Evolutionary conservation across 2,888 invertebrate genomes (phyloP).

Genomic region (Lucinisca nassula): DNA sequence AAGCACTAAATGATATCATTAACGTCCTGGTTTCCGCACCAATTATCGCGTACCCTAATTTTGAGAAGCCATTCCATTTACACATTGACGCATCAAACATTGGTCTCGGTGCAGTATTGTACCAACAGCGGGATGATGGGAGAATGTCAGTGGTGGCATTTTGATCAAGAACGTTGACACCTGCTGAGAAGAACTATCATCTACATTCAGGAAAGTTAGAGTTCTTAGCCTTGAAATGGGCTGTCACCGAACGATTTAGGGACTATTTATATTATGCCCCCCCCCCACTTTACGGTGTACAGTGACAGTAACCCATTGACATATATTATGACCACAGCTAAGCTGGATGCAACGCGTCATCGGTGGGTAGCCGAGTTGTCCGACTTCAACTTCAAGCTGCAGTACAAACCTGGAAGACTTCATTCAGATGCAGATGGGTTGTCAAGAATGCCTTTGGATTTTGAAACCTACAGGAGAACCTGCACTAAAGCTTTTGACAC

Average conservation of each 20-base stretch:
- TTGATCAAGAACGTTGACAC: slow-evolving; percentile 24
- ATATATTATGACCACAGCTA: slow-evolving; percentile 47
- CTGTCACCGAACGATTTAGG: too few species aligned
- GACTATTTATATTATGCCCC: slow-evolving; percentile 68
- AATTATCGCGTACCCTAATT: slow-evolving; percentile 28
- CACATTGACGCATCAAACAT: slow-evolving; percentile 8
- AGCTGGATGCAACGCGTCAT: neutral
- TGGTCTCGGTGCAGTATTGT: slow-evolving; percentile 18
- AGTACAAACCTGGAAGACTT: slow-evolving; percentile 19
- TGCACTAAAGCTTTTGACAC: neutral
- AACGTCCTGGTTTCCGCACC: too few species aligned
- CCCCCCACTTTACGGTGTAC: slow-evolving; percentile 47
- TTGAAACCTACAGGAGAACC: neutral
- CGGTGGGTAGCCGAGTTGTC: slow-evolving; percentile 4
- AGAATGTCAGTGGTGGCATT: neutral
- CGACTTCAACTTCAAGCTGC: slow-evolving; percentile 7
- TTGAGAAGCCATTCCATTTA: slow-evolving; percentile 27
- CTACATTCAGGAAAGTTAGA: slow-evolving; percentile 66
- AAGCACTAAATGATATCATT: slow-evolving; percentile 22
- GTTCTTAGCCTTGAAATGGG: slow-evolving; percentile 56
- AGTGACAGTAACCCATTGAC: slow-evolving; percentile 57
- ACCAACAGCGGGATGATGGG: slow-evolving; percentile 1
- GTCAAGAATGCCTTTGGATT: slow-evolving; percentile 20
- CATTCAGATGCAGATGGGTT: slow-evolving; percentile 21
- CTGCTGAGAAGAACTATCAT: slow-evolving; percentile 73